Evolutionary conservation across 2,113 vertebrate species (phyloP).

Genomic region (Progne subis): DNA sequence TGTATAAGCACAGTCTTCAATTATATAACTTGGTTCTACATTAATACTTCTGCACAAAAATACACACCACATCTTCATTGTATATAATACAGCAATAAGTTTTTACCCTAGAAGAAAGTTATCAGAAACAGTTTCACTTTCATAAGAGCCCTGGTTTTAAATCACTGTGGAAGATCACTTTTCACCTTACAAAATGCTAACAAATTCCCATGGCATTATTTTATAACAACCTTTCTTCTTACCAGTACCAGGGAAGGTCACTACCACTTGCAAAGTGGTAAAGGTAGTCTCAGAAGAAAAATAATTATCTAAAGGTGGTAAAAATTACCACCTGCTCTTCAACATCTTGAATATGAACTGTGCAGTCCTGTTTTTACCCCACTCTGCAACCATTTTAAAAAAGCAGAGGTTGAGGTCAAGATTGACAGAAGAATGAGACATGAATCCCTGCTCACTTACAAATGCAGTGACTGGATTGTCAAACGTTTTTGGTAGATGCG

Average conservation of each 20-base stretch:
- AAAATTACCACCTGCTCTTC: background rate
- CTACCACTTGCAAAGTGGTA: background rate
- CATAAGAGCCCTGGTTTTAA: background rate
- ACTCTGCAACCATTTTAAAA: background rate
- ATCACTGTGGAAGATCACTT: background rate
- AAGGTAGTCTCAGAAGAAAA: background rate
- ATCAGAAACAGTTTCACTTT: background rate
- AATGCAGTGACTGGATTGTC: background rate
- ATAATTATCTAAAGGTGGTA: background rate
- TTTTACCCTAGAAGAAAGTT: background rate
- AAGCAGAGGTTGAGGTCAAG: background rate
- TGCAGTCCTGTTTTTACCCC: background rate
- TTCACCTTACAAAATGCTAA: background rate
- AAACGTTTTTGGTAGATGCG: background rate
- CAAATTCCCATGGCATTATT: background rate
- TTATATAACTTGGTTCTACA: background rate
- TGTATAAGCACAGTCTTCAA: background rate
- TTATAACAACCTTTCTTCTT: background rate
- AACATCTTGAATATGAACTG: background rate
- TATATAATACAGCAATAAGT: background rate
- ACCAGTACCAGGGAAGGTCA: background rate
- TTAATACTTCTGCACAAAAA: background rate
- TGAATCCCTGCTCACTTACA: background rate
- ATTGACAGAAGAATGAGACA: background rate
- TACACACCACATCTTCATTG: accelerated